Conservation (phyloP, 2,797 vertebrate genomes). For the Selene dorsalis region DNA sequence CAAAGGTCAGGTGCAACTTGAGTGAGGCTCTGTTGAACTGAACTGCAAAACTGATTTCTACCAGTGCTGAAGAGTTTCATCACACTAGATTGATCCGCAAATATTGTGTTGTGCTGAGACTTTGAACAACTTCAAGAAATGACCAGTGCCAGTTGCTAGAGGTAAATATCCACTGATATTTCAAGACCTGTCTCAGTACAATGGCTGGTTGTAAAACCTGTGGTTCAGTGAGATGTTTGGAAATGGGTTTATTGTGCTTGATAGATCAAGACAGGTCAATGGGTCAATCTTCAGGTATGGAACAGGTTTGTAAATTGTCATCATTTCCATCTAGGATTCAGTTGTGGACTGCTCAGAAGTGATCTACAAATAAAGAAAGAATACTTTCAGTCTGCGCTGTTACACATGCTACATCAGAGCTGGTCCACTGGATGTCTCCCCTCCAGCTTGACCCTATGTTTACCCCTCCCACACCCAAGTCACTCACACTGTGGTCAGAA, state of each 20-base stretch:
- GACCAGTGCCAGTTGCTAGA: background rate
- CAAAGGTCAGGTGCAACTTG: conserved; percentile 13
- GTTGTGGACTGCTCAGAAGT: background rate
- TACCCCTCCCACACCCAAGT: conserved; percentile 1
- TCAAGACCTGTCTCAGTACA: background rate
- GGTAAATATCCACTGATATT: background rate
- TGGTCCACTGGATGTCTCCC: background rate
- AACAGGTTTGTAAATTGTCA: background rate
- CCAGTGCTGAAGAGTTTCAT: background rate
- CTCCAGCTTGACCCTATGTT: background rate
- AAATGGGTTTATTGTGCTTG: background rate
- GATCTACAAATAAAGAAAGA: background rate
- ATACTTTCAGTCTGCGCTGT: background rate
- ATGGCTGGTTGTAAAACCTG: background rate
- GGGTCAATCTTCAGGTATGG: background rate
- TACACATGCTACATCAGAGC: background rate
- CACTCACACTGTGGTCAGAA: conserved; percentile 29
- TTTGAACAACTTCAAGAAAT: no score
- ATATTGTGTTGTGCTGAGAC: no score
- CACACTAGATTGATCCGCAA: background rate
- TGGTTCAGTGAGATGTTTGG: background rate
- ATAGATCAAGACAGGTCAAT: background rate
- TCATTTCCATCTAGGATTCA: background rate
- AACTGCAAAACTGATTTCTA: background rate
- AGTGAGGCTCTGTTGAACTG: background rate